A percentile compares a stretch with the other conserved stretches of the same genome.
phyloP scores from a whole-genome alignment of 37 sponge, comb jelly and placozoan species.

The Spongilla lacustris region DNA sequence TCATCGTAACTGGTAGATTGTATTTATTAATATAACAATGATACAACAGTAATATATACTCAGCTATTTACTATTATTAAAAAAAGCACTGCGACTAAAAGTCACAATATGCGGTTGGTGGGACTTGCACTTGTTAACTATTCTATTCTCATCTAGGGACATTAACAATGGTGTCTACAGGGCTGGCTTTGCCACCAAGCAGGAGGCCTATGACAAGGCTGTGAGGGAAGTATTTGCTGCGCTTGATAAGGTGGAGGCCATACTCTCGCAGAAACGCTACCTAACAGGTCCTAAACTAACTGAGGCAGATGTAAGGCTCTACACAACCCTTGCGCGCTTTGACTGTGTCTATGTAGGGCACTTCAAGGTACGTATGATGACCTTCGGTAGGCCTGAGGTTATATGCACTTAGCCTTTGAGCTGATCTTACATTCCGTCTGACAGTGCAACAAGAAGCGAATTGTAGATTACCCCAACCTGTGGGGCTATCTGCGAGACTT shows the following conservation, averaged over 20 bases:
- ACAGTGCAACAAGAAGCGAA: slow-evolving; percentile 91
- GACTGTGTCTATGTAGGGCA: slow-evolving; percentile 92
- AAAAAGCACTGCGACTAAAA: no score
- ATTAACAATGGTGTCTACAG: slow-evolving; percentile 93
- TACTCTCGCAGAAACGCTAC: slow-evolving; percentile 76
- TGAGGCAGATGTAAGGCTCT: slow-evolving; percentile 93
- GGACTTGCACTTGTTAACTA: no score
- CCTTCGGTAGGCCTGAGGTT: no score
- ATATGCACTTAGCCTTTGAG: background rate
- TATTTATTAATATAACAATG: no score
- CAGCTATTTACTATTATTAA: no score
- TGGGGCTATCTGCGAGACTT: slow-evolving; percentile 92
- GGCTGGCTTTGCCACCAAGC: slow-evolving; percentile 90
- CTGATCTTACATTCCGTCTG: background rate
- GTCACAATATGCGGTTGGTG: no score
- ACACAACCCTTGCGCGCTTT: slow-evolving; percentile 88
- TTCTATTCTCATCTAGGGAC: no score
- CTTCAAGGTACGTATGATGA: slow-evolving; percentile 84
- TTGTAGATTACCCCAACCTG: slow-evolving; percentile 89
- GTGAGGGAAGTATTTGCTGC: slow-evolving; percentile 86
- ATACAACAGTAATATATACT: no score
- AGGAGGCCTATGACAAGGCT: slow-evolving; percentile 83
- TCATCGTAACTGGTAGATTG: no score
- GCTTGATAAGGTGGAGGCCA: slow-evolving; percentile 83
- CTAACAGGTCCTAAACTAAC: slow-evolving; percentile 82